Conservation (phyloP, 2,797 vertebrate species). For the Pteropus rufus region DNA sequence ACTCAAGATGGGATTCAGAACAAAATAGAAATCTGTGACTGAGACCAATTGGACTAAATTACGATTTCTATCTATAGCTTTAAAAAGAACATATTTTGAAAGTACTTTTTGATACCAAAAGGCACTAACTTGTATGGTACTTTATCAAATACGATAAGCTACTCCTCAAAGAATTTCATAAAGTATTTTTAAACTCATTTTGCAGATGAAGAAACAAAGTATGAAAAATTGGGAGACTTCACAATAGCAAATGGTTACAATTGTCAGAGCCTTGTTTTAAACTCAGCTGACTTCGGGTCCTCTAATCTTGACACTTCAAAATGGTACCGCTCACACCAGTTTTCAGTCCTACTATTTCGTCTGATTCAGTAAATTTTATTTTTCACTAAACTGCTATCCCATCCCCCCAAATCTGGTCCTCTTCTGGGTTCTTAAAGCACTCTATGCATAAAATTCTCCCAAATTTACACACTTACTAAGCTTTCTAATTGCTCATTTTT, state of each 20-base stretch:
- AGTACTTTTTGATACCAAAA: not conserved
- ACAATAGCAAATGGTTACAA: not conserved
- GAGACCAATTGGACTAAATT: not conserved
- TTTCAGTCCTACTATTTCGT: not conserved
- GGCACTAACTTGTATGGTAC: not conserved
- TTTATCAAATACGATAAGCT: not conserved
- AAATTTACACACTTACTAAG: not conserved
- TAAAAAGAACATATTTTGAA: not conserved
- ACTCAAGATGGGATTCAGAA: not conserved
- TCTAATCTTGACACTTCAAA: not conserved
- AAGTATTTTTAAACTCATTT: conserved; percentile 3
- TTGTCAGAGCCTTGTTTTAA: not conserved
- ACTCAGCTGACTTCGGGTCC: not conserved
- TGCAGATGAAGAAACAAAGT: not conserved
- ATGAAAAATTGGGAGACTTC: not conserved
- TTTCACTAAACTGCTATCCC: not conserved
- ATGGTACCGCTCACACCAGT: not conserved
- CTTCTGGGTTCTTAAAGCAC: not conserved
- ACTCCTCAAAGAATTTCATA: not conserved
- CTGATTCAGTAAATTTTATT: not conserved
- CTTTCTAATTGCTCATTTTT: not conserved
- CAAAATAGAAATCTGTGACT: not conserved
- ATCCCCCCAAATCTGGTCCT: not conserved
- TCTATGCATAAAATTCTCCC: not conserved
- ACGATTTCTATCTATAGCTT: not conserved